Evolutionary conservation across 2,888 invertebrate species (phyloP).

Genomic region (Electrophaes corylata): DNA sequence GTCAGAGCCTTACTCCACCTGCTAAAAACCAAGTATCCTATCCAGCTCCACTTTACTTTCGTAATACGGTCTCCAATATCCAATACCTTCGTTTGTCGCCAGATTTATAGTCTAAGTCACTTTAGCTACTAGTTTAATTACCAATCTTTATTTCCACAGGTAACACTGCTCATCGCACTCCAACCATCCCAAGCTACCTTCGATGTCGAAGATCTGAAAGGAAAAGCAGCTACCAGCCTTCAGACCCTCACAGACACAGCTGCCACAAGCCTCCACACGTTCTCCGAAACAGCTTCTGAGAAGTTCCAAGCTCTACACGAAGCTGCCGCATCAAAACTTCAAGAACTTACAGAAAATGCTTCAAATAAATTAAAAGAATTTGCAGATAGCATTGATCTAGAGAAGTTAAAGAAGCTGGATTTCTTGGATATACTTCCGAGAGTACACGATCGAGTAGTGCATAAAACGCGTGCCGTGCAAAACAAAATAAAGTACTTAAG

Average conservation of each 20-base stretch:
- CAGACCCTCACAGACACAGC: conserved; percentile 49
- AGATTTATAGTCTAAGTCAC: too few species aligned
- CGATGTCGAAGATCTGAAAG: conserved; percentile 58
- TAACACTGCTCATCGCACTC: conserved; percentile 54
- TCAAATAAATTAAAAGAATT: conserved; percentile 35
- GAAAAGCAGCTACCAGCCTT: conserved; percentile 53
- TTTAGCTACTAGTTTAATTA: too few species aligned
- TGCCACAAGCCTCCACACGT: conserved; percentile 47
- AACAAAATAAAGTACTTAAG: conserved; percentile 31
- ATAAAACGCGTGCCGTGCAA: conserved; percentile 28
- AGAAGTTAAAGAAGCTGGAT: conserved; percentile 56
- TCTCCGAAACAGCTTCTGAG: conserved; percentile 48
- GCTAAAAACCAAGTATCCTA: too few species aligned
- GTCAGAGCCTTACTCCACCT: too few species aligned
- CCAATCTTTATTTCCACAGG: conserved; percentile 49
- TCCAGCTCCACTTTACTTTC: too few species aligned
- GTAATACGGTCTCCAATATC: too few species aligned
- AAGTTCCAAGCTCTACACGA: conserved; percentile 45
- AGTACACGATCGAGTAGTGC: conserved; percentile 40
- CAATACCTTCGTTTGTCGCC: too few species aligned
- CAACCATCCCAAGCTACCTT: conserved; percentile 58
- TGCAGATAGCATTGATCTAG: conserved; percentile 48
- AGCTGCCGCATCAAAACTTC: conserved; percentile 43
- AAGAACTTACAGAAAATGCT: conserved; percentile 49
- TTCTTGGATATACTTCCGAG: conserved; percentile 54